Percentiles rank a stretch among this genome's conserved stretches.
phyloP scores from a whole-genome alignment of 1,140 invertebrate genomes.

The Drosophila mojavensis region DNA sequence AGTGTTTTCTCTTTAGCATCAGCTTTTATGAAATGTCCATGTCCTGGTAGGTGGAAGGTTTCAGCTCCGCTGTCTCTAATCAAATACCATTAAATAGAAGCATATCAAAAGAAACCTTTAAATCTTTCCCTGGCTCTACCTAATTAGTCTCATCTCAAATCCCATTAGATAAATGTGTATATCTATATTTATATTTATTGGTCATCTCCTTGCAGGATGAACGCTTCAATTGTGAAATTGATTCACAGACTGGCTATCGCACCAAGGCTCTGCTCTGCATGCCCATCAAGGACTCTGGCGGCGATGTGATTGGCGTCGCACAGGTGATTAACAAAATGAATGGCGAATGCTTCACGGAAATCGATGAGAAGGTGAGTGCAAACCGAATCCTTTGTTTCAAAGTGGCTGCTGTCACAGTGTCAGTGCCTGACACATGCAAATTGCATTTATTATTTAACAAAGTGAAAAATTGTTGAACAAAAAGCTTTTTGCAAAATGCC shows the following conservation, averaged over 20 bases:
- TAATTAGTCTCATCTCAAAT: too few species aligned
- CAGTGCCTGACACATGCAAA: conserved; percentile 32
- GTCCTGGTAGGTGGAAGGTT: conserved; percentile 90
- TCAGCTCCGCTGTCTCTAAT: conserved; percentile 86
- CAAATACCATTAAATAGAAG: too few species aligned
- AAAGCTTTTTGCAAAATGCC: conserved; percentile 63
- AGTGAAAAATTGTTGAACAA: conserved; percentile 44
- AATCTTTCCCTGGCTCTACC: too few species aligned
- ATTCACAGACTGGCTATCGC: conserved; percentile 95
- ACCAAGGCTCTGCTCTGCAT: conserved; percentile 96
- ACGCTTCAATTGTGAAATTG: conserved; percentile 96
- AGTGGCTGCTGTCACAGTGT: neutral
- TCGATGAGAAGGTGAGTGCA: conserved; percentile 90
- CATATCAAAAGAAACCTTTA: too few species aligned
- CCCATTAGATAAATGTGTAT: too few species aligned
- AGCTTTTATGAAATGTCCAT: neutral
- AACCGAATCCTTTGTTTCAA: conserved; percentile 1
- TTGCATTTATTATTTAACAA: conserved; percentile 77
- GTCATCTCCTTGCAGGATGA: conserved; percentile 87
- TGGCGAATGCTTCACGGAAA: conserved; percentile 90
- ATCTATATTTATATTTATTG: neutral
- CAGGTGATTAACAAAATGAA: conserved; percentile 98
- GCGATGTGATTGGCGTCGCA: conserved; percentile 97
- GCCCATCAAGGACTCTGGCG: conserved; percentile 97
- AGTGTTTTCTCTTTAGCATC: too few species aligned